Conservation (phyloP, 1,140 invertebrate species). For the Eueides isabella region DNA sequence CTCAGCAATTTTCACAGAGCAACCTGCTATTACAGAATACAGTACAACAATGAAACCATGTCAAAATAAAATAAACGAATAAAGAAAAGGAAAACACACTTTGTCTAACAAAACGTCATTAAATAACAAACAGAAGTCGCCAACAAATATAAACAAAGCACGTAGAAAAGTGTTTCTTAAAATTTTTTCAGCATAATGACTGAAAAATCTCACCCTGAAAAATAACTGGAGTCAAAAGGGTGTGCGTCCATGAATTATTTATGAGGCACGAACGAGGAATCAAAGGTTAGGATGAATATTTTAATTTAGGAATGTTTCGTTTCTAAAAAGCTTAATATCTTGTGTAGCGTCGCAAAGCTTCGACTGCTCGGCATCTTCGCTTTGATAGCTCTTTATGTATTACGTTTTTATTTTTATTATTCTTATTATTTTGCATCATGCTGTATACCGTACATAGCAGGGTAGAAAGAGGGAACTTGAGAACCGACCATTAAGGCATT, state of each 20-base stretch:
- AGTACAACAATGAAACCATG: not conserved
- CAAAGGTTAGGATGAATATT: slow-evolving; percentile 38
- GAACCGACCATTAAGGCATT: too few relatives aligned
- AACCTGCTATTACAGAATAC: too few relatives aligned
- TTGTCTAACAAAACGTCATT: not conserved
- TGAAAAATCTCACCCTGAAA: slow-evolving; percentile 35
- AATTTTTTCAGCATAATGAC: slow-evolving; percentile 30
- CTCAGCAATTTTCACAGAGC: too few relatives aligned
- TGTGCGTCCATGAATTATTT: slow-evolving; percentile 32
- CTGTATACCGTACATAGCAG: too few relatives aligned
- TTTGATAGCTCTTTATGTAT: not conserved
- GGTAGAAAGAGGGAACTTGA: too few relatives aligned
- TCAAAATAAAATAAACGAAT: not conserved
- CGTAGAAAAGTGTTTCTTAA: slow-evolving; percentile 37
- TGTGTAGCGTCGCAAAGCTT: not conserved
- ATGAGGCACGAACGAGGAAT: slow-evolving; percentile 37
- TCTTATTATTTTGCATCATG: too few relatives aligned
- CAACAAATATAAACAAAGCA: slow-evolving; percentile 28
- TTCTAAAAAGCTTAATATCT: slow-evolving; percentile 16
- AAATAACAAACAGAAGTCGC: slow-evolving; percentile 1
- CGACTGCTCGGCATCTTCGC: not conserved
- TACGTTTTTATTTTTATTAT: not conserved
- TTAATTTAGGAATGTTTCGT: slow-evolving; percentile 35
- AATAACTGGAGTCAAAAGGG: slow-evolving; percentile 37
- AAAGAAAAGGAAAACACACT: too few relatives aligned